Evolutionary conservation across 2,113 vertebrate genomes (phyloP).

Genomic region (Chamaea fasciata): DNA sequence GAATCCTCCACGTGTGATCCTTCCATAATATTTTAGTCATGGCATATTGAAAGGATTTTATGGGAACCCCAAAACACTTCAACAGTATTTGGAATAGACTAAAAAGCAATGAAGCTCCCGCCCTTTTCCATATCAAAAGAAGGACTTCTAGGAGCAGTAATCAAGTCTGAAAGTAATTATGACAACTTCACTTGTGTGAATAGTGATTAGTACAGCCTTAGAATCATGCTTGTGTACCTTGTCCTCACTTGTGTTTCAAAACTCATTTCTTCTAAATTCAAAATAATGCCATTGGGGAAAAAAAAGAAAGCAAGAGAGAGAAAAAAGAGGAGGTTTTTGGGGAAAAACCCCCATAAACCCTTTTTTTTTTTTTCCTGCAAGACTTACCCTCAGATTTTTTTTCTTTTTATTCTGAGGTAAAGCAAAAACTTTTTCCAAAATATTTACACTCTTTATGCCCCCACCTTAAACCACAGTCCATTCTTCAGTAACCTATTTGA

Average conservation of each 20-base stretch:
- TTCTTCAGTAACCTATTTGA: background rate
- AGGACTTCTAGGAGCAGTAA: background rate
- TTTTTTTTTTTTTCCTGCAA: background rate
- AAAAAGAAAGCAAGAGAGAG: no score
- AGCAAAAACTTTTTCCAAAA: background rate
- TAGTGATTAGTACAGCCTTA: background rate
- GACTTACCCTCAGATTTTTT: background rate
- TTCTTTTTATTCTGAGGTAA: background rate
- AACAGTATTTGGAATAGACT: background rate
- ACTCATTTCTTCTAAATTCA: background rate
- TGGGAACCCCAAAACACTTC: background rate
- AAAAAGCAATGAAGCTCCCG: background rate
- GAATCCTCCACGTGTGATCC: background rate
- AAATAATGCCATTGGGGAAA: background rate
- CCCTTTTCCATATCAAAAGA: background rate
- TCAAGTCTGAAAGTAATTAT: background rate
- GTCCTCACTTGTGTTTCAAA: background rate
- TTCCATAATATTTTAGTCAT: background rate
- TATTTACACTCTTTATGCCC: background rate
- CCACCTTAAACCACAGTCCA: rapidly evolving
- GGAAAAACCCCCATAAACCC: rapidly evolving
- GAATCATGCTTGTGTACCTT: background rate
- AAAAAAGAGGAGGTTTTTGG: background rate
- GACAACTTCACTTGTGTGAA: background rate
- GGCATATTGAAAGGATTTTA: background rate